These are phyloP conservation scores for Proterorhinus semilunaris DNA, from an alignment of 2,113 vertebrate genomes.

Conservation along the genomic window DNA sequence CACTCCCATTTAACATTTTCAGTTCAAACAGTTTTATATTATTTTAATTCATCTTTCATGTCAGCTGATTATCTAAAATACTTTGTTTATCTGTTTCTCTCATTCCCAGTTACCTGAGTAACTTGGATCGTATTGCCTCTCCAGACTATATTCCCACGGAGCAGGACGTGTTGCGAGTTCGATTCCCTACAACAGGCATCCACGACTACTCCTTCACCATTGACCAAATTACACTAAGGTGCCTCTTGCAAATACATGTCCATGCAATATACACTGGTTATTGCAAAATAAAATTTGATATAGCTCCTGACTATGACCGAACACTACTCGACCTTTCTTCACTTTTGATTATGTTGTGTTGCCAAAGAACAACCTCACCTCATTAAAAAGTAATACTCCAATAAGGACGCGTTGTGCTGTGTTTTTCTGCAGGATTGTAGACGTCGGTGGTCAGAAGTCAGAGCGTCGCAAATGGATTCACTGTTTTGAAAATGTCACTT, in stretches of 20 bases:
- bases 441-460: constrained; percentile 88
- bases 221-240: constrained; percentile 85
- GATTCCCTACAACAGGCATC: constrained; percentile 89
- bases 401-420: background rate
- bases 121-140: constrained; percentile 80
- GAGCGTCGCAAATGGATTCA: constrained; percentile 92
- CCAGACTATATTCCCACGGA: constrained; percentile 81
- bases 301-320: too few species aligned
- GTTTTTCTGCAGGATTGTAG: constrained; percentile 81
- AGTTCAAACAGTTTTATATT: background rate
- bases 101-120: constrained; percentile 79
- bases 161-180: constrained; percentile 87
- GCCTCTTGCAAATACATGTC: constrained; percentile 6
- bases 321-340: too few species aligned
- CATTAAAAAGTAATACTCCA: background rate
- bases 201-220: constrained; percentile 87
- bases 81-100: background rate
- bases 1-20: background rate
- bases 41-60: background rate
- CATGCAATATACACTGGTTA: constrained; percentile 21
- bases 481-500: constrained; percentile 88
- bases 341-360: background rate
- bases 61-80: background rate
- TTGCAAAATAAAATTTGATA: background rate
- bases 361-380: background rate